Conservation (phyloP, 2,797 vertebrate species). For the Clarias platycephalus region DNA sequence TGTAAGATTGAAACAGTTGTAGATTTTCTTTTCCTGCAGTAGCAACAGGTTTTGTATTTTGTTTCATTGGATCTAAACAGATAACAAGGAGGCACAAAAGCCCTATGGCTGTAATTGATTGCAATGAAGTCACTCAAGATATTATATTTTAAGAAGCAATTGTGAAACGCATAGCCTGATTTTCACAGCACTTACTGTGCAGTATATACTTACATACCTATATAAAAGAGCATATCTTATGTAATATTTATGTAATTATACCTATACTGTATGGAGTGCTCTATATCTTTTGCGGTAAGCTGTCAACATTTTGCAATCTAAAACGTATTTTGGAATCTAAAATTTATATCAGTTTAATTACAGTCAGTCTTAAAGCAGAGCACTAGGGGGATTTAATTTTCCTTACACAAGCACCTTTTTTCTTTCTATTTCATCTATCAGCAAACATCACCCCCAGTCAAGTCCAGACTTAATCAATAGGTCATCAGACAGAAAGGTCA, state of each 20-base stretch:
- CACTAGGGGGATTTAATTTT: conserved; percentile 11
- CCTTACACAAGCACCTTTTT: conserved; percentile 31
- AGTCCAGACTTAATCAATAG: conserved; percentile 68
- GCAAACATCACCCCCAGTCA: conserved; percentile 46
- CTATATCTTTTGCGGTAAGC: not conserved
- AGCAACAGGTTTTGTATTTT: conserved; percentile 46
- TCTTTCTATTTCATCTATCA: conserved; percentile 24
- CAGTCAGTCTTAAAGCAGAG: not conserved
- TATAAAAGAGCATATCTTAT: not conserved
- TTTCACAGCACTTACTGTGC: not conserved
- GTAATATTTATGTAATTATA: not conserved
- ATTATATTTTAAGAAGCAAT: not conserved
- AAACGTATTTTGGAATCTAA: not conserved
- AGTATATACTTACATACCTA: not conserved
- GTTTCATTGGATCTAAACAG: conserved; percentile 13
- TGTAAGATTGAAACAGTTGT: conserved; percentile 38
- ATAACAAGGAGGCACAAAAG: conserved; percentile 3
- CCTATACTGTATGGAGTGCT: not conserved
- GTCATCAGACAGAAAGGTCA: conserved; percentile 56
- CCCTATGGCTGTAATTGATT: conserved; percentile 25
- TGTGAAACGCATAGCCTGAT: not conserved
- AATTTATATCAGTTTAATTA: not conserved
- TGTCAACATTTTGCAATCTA: not conserved
- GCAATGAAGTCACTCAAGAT: not conserved
- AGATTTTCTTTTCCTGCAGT: conserved; percentile 38